phyloP scores from a whole-genome alignment of 2,797 vertebrate genomes.

The Megaceryle alcyon region DNA sequence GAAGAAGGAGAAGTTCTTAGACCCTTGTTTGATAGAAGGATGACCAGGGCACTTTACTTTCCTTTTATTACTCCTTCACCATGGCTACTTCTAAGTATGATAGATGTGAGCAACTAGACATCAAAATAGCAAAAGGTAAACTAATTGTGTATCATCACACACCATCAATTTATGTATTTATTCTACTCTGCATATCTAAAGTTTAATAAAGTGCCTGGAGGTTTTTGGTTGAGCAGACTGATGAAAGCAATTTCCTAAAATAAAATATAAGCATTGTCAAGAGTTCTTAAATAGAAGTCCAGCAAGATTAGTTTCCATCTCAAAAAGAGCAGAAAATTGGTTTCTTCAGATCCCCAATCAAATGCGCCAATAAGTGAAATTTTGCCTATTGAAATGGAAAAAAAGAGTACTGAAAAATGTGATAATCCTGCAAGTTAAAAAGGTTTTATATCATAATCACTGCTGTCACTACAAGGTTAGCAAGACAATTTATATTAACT shows the following conservation, averaged over 20 bases:
- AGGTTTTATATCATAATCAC: constrained; percentile 30
- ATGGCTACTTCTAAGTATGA: background rate
- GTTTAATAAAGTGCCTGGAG: constrained; percentile 6
- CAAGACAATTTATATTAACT: background rate
- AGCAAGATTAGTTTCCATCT: constrained; percentile 38
- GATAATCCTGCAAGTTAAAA: background rate
- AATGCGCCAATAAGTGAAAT: background rate
- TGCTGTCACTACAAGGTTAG: constrained; percentile 5
- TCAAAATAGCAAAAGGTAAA: background rate
- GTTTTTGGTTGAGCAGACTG: constrained; percentile 47
- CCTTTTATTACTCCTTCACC: background rate
- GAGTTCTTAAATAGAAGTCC: constrained; percentile 49
- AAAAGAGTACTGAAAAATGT: background rate
- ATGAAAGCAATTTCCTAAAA: constrained; percentile 57
- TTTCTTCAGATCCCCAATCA: constrained; percentile 38
- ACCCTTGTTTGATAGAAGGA: background rate
- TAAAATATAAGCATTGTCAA: constrained; percentile 49
- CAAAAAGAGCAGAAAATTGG: constrained; percentile 57
- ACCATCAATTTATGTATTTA: constrained; percentile 16
- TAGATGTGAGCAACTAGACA: background rate
- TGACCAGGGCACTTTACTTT: background rate
- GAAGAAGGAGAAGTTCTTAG: background rate
- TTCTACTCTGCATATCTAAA: background rate
- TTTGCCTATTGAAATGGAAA: constrained; percentile 15
- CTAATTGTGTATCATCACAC: background rate